Evolutionary conservation across 2,113 vertebrate species (phyloP), one percentile per base, ranked within the genome.

Genomic region (Dolichallabes microphthalmus): DNA sequence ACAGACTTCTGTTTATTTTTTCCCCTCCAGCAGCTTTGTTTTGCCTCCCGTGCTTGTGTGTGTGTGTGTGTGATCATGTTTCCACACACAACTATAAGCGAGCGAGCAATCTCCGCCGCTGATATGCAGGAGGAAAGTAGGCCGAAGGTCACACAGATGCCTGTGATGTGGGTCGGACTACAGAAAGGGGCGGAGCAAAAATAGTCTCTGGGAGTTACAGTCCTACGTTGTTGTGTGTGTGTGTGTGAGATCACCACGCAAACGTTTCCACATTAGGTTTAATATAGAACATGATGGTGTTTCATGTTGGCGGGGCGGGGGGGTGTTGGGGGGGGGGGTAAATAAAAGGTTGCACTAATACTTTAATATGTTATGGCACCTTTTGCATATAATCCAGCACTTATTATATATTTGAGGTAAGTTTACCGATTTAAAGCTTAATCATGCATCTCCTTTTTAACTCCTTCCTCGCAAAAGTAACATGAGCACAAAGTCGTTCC

Each of bases 101-200:
- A 52, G 57, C 19, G 1, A 61, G 81, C 53, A 82, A 85, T 64
- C 85, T 55, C 27, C 53, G 83, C 58, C 82, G 64, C 61, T 7
- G 66, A 57, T 69, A 55, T 85, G 82, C 86, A 53, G 22, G 73
- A 82, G 87, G 74, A 91, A 95, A 93, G 90, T 94, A 91, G 93
- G 93, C 71, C 87, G 93, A 93, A 91, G 94, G 92, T 95, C 91
- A 90, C 84, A 1, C 86, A 90, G 85, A 69, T 30, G 78, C 71
- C 85, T 89, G 61, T 90, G 45, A 90, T 93, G 90, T 93, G 89
- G 89, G 90, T 88, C 82, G 80, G 80, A 78, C 88, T 87, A 88
- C 82, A 87, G 82, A 90, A 92, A 93, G 45, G 58, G 58, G 45
- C 50, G 91, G 93, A 90, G 92, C 93, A 92, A 92, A 94, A 90